Percentiles rank a stretch among this genome's conserved stretches.
Conservation (phyloP, 2,888 invertebrate genomes). For the Bembecia ichneumoniformis region DNA sequence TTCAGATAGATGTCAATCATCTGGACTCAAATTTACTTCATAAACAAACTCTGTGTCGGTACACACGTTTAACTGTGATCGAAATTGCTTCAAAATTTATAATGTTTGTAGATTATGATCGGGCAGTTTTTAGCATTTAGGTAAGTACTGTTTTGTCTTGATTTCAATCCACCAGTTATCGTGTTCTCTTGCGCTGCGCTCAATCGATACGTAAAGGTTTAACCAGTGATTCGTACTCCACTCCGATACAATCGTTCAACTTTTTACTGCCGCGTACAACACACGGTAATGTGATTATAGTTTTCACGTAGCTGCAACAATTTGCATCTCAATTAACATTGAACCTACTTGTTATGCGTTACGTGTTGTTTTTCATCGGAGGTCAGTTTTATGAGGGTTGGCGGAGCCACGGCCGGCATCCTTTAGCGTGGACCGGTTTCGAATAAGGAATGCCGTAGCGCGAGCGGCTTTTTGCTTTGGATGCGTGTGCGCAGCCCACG, state of each 20-base stretch:
- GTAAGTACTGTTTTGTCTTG: no score
- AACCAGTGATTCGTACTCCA: slow-evolving; percentile 43
- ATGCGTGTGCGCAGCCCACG: slow-evolving; percentile 50
- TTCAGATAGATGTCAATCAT: no score
- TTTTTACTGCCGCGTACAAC: slow-evolving; percentile 47
- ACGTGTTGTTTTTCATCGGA: neutral
- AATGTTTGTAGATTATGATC: no score
- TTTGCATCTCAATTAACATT: slow-evolving; percentile 7
- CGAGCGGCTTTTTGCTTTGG: slow-evolving; percentile 57
- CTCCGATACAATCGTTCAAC: slow-evolving; percentile 43
- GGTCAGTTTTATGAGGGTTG: slow-evolving; percentile 4
- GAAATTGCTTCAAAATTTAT: no score
- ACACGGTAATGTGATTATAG: slow-evolving; percentile 56
- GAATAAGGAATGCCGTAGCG: slow-evolving; percentile 53
- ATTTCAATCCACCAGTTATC: no score
- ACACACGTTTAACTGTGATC: no score
- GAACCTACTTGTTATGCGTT: slow-evolving; percentile 17
- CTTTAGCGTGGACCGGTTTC: slow-evolving; percentile 62
- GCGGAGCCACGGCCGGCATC: slow-evolving; percentile 35
- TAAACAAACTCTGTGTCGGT: no score
- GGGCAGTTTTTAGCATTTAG: no score
- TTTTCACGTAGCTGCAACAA: slow-evolving; percentile 28
- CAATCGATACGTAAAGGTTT: slow-evolving; percentile 31
- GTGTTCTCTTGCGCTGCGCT: slow-evolving; percentile 16
- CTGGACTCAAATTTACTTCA: no score